These are phyloP conservation scores for Drosophila triauraria DNA, from an alignment of 1,140 invertebrate species.

Conservation along the genomic window DNA sequence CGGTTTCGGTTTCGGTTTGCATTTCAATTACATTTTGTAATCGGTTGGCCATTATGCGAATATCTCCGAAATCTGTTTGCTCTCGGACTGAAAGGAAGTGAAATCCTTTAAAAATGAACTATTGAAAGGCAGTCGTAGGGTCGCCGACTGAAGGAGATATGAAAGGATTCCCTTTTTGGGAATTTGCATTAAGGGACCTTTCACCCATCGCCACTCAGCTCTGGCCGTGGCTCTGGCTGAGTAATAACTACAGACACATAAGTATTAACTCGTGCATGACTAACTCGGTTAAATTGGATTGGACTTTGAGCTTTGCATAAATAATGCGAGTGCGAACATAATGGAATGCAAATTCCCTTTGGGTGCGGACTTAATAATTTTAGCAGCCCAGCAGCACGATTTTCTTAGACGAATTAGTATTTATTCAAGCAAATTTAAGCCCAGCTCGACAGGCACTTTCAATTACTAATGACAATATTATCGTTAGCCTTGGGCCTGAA, in stretches of 20 bases:
- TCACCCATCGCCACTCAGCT: constrained; percentile 2
- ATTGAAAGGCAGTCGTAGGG: constrained; percentile 8
- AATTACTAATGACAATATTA: constrained; percentile 17
- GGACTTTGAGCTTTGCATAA: constrained; percentile 41
- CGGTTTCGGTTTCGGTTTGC: constrained; percentile 4
- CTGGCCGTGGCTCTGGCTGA: neutral
- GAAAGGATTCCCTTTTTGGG: constrained; percentile 33
- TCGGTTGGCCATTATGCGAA: constrained; percentile 41
- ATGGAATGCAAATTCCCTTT: constrained; percentile 35
- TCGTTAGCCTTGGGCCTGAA: neutral
- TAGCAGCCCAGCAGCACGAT: neutral
- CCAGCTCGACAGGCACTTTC: neutral
- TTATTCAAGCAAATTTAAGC: constrained; percentile 32
- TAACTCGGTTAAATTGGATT: constrained; percentile 20
- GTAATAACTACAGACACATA: constrained; percentile 42
- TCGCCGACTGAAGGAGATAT: neutral
- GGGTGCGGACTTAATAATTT: constrained; percentile 26
- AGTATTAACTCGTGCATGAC: constrained; percentile 30
- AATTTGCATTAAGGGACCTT: constrained; percentile 35
- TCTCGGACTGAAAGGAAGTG: constrained; percentile 17
- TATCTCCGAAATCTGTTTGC: constrained; percentile 29
- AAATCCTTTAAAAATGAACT: constrained; percentile 49
- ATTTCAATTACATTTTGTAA: constrained; percentile 57
- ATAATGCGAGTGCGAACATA: constrained; percentile 25
- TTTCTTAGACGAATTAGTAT: constrained; percentile 28